These are phyloP conservation scores for Lycophotia porphyrea DNA, from an alignment of 2,888 invertebrate species.

Conservation along the genomic window DNA sequence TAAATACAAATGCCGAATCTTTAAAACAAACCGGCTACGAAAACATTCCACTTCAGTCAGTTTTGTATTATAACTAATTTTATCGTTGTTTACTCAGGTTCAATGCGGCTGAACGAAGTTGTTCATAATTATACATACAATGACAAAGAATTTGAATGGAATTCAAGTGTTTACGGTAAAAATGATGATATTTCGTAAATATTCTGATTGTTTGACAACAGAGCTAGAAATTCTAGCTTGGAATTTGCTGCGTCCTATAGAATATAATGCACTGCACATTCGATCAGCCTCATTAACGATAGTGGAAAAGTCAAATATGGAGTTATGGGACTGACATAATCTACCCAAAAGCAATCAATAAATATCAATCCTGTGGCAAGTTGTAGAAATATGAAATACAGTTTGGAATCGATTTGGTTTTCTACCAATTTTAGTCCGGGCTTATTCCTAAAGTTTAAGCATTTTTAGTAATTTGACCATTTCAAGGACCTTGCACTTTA, in stretches of 20 bases:
- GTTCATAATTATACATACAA: constrained; percentile 14
- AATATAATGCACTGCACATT: not conserved
- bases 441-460: not conserved
- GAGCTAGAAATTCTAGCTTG: not conserved
- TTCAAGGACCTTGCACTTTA: not conserved
- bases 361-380: not conserved
- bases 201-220: constrained; percentile 9
- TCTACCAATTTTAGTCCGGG: not conserved
- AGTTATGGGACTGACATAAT: not conserved
- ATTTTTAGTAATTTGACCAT: not conserved
- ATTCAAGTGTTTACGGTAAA: constrained; percentile 9
- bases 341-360: not conserved
- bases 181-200: constrained; percentile 13
- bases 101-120: constrained; percentile 15
- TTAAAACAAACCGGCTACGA: not conserved
- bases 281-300: not conserved
- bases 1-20: constrained; percentile 31
- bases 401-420: not conserved
- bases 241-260: not conserved
- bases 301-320: not conserved
- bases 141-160: constrained; percentile 29
- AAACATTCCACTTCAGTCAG: constrained; percentile 21
- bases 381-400: not conserved
- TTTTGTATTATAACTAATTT: constrained; percentile 32
- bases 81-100: constrained; percentile 46